A percentile compares a stretch with the other conserved stretches of the same genome.
Evolutionary conservation across 2,797 vertebrate species (phyloP).

Genomic region (Gymnothorax javanicus): DNA sequence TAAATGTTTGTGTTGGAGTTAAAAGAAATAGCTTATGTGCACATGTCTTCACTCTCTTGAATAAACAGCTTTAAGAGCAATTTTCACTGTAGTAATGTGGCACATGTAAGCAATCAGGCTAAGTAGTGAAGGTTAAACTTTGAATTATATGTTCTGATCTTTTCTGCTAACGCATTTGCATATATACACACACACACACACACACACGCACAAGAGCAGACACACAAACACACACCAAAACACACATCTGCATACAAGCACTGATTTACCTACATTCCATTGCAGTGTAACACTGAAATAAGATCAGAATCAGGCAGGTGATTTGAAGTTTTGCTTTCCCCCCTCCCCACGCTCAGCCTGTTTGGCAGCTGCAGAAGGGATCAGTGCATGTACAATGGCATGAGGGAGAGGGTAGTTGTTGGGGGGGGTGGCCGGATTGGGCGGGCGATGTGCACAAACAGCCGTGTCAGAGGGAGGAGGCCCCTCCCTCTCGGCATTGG

Average conservation of each 20-base stretch:
- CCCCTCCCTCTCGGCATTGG: slow-evolving; percentile 77
- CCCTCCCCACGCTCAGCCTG: neutral
- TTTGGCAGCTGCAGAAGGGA: neutral
- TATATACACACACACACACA: neutral
- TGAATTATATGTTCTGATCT: neutral
- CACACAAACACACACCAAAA: neutral
- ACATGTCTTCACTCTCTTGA: neutral
- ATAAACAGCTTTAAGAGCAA: neutral
- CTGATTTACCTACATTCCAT: neutral
- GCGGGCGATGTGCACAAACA: neutral
- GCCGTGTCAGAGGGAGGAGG: slow-evolving; percentile 55
- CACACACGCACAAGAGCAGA: neutral
- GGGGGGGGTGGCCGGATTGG: neutral
- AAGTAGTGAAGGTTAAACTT: neutral
- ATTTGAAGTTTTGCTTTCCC: neutral
- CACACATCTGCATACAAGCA: too few relatives aligned
- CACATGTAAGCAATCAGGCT: neutral
- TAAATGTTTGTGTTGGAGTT: neutral
- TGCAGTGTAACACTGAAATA: neutral
- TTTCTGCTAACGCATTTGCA: neutral
- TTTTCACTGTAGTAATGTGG: neutral
- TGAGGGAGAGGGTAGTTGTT: too few relatives aligned
- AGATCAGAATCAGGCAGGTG: neutral
- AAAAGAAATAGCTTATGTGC: neutral
- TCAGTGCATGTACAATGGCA: neutral